Conservation (phyloP, 2,797 vertebrate species). For the Sparus aurata region DNA sequence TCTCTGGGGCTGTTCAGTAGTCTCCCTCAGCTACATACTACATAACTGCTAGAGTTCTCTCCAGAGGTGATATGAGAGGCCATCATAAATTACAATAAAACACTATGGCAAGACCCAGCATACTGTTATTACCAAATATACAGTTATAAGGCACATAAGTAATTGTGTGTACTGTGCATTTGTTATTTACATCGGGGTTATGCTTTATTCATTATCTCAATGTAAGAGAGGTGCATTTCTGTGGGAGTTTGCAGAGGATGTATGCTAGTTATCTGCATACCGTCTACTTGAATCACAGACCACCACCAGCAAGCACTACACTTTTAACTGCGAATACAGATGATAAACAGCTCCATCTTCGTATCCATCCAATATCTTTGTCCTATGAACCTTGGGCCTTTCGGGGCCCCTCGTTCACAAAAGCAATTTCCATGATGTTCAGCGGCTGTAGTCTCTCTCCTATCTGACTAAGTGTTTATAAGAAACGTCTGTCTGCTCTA, state of each 20-base stretch:
- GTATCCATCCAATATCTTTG: slow-evolving; percentile 47
- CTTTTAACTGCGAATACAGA: slow-evolving; percentile 55
- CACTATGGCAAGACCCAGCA: slow-evolving; percentile 56
- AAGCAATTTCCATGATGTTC: slow-evolving; percentile 44
- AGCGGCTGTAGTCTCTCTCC: slow-evolving; percentile 23
- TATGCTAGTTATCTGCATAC: slow-evolving; percentile 45
- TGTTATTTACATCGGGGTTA: slow-evolving; percentile 73
- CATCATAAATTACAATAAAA: slow-evolving; percentile 82
- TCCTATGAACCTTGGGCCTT: slow-evolving; percentile 35
- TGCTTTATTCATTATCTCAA: slow-evolving; percentile 67
- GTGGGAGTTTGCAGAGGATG: slow-evolving; percentile 31
- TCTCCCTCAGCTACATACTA: slow-evolving; percentile 25
- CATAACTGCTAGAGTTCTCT: slow-evolving; percentile 58
- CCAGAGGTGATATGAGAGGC: slow-evolving; percentile 60
- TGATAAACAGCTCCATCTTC: slow-evolving; percentile 59
- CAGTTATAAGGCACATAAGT: slow-evolving; percentile 74
- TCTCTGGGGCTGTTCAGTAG: slow-evolving; percentile 33
- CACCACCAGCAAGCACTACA: slow-evolving; percentile 49
- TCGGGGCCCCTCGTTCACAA: slow-evolving; percentile 34
- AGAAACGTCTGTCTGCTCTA: slow-evolving; percentile 46
- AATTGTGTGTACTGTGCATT: slow-evolving; percentile 82
- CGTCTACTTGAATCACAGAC: slow-evolving; percentile 67
- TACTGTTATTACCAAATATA: slow-evolving; percentile 70
- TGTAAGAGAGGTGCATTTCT: slow-evolving; percentile 29
- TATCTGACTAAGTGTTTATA: slow-evolving; percentile 56